These are phyloP conservation scores for Mimumesa dahlbomi DNA, from an alignment of 2,888 invertebrate species.

Conservation along the genomic window DNA sequence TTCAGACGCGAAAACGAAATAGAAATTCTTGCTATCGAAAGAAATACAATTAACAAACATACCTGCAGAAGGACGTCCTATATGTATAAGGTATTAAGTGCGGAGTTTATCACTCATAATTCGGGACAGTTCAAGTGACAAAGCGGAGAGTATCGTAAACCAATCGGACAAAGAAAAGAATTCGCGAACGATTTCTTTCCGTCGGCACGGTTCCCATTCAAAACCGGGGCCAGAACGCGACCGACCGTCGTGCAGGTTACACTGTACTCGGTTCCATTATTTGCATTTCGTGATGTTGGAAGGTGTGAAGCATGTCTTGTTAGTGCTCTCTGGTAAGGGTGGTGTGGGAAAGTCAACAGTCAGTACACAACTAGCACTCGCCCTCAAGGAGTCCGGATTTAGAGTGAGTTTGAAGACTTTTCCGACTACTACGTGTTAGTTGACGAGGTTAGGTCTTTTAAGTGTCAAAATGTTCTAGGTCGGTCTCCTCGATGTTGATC, in stretches of 20 bases:
- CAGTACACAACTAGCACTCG: slow-evolving; percentile 94
- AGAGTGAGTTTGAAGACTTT: slow-evolving; percentile 87
- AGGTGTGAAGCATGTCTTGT: slow-evolving; percentile 90
- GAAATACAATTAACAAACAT: too few relatives aligned
- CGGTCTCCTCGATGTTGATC: slow-evolving; percentile 94
- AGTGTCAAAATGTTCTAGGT: slow-evolving; percentile 84
- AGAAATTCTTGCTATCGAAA: too few relatives aligned
- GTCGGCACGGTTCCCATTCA: not conserved
- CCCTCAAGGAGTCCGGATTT: slow-evolving; percentile 89
- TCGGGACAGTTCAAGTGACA: too few relatives aligned
- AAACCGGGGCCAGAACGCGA: slow-evolving; percentile 28
- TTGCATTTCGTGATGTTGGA: slow-evolving; percentile 87
- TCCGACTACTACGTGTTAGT: too few relatives aligned
- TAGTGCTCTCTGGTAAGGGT: slow-evolving; percentile 99
- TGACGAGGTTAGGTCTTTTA: slow-evolving; percentile 35
- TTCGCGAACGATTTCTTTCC: not conserved
- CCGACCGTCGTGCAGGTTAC: slow-evolving; percentile 37
- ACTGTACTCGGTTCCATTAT: slow-evolving; percentile 34
- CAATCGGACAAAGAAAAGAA: not conserved
- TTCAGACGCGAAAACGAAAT: too few relatives aligned
- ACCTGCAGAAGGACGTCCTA: too few relatives aligned
- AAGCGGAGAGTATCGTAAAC: too few relatives aligned
- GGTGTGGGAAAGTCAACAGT: slow-evolving; percentile 99
- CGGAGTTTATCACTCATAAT: too few relatives aligned
- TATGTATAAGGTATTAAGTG: too few relatives aligned